Evolutionary conservation across 2,888 invertebrate genomes (phyloP).

Genomic region (Lepeophtheirus nordmannii): DNA sequence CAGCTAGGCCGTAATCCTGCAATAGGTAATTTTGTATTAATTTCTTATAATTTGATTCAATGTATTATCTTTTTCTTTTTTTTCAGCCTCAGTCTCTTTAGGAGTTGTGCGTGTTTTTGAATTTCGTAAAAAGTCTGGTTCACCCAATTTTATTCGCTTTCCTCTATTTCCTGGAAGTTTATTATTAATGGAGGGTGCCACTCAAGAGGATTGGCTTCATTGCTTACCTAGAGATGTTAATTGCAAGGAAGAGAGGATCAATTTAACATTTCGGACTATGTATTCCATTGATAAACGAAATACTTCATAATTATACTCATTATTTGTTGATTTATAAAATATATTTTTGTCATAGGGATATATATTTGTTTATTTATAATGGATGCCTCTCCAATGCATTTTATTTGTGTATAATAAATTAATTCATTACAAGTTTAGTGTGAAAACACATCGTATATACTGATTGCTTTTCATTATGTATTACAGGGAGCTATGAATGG

Average conservation of each 20-base stretch:
- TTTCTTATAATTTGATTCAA: too few relatives aligned
- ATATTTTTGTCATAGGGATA: constrained; percentile 17
- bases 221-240: constrained; percentile 36
- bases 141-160: constrained; percentile 30
- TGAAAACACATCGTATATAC: neutral
- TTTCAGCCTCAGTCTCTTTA: constrained; percentile 31
- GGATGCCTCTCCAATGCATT: neutral
- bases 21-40: constrained; percentile 14
- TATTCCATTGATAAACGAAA: constrained; percentile 26
- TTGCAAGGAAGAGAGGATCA: constrained; percentile 35
- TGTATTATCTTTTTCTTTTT: constrained; percentile 28
- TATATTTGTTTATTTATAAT: constrained; percentile 24
- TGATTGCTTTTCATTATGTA: too few relatives aligned
- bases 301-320: too few relatives aligned
- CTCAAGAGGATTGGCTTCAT: constrained; percentile 38
- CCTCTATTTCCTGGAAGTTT: constrained; percentile 37
- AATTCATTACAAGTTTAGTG: too few relatives aligned
- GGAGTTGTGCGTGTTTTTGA: constrained; percentile 36
- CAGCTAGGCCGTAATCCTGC: constrained; percentile 32
- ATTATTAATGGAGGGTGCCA: constrained; percentile 38
- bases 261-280: constrained; percentile 36
- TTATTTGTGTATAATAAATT: too few relatives aligned
- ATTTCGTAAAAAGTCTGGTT: constrained; percentile 33
- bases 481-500: too few relatives aligned
- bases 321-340: constrained; percentile 1